Conservation (phyloP, 2,888 invertebrate genomes). For the Drosophila cognata region DNA sequence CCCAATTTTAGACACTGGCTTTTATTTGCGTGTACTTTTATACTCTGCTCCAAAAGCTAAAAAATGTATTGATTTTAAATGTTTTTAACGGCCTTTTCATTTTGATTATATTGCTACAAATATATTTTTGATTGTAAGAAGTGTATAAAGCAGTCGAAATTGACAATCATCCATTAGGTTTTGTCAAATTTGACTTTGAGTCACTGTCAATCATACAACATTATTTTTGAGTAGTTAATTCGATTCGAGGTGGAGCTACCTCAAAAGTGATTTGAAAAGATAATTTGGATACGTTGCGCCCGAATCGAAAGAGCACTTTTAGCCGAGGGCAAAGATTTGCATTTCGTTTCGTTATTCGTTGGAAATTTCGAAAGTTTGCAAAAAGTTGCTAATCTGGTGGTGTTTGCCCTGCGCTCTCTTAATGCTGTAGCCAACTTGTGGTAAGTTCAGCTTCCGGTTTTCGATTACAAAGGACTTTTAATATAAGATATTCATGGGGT, state of each 20-base stretch:
- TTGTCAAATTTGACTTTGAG: background rate
- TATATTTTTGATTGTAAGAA: background rate
- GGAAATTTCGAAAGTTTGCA: slow-evolving; percentile 51
- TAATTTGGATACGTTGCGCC: slow-evolving; percentile 59
- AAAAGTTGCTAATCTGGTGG: slow-evolving; percentile 71
- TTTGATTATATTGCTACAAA: background rate
- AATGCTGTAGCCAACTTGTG: slow-evolving; percentile 57
- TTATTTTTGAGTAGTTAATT: slow-evolving; percentile 14
- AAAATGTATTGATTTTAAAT: background rate
- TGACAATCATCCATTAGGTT: background rate
- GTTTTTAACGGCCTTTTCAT: background rate
- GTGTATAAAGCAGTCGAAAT: background rate
- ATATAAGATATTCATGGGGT: slow-evolving; percentile 76
- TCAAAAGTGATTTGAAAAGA: slow-evolving; percentile 38
- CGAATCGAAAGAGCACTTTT: slow-evolving; percentile 7
- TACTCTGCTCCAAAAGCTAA: background rate
- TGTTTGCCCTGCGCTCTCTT: slow-evolving; percentile 44
- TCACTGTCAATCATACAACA: slow-evolving; percentile 7
- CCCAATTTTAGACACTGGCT: slow-evolving; percentile 55
- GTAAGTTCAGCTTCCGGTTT: slow-evolving; percentile 71
- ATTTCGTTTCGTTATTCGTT: slow-evolving; percentile 33
- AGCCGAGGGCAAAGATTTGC: slow-evolving; percentile 20
- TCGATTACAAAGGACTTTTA: slow-evolving; percentile 73
- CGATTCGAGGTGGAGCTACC: background rate
- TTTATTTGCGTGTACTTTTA: slow-evolving; percentile 32